These are phyloP conservation scores for Ptiloglossa arizonensis DNA, from an alignment of 1,140 invertebrate species.

Conservation along the genomic window DNA sequence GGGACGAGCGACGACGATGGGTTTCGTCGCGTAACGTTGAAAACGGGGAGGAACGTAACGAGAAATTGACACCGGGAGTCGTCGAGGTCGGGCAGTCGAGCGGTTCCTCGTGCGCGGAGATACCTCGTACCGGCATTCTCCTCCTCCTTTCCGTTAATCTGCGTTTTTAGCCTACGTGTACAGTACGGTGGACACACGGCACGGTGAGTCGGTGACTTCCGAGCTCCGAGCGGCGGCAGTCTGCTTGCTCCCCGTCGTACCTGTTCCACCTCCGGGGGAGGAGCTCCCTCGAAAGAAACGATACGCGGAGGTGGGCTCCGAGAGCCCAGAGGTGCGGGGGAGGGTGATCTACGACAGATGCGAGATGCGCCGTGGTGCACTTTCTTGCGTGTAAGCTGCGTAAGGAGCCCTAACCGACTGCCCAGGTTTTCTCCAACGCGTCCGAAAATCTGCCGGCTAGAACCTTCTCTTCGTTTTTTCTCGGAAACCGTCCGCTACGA, in stretches of 20 bases:
- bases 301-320: conserved; percentile 4
- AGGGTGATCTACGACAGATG: conserved; percentile 67
- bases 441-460: background rate
- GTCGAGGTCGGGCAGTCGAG: conserved; percentile 71
- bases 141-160: conserved; percentile 56
- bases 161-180: conserved; percentile 41
- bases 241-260: conserved; percentile 69
- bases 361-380: conserved; percentile 68
- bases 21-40: conserved; percentile 60
- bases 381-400: conserved; percentile 34
- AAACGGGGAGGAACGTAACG: conserved; percentile 66
- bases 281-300: conserved; percentile 43
- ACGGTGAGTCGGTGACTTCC: conserved; percentile 16
- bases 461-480: no score
- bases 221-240: conserved; percentile 59
- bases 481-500: no score
- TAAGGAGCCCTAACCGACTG: conserved; percentile 67
- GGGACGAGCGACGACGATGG: conserved; percentile 3
- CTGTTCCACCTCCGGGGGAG: conserved; percentile 60
- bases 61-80: conserved; percentile 75
- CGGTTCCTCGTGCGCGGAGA: conserved; percentile 54
- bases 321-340: no score
- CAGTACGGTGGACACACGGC: conserved; percentile 36
- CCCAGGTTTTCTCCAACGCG: background rate
- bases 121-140: conserved; percentile 33